Evolutionary conservation across 2,888 invertebrate species (phyloP), one percentile per base, ranked within the genome.

Genomic region (Leptinotarsa juncta): DNA sequence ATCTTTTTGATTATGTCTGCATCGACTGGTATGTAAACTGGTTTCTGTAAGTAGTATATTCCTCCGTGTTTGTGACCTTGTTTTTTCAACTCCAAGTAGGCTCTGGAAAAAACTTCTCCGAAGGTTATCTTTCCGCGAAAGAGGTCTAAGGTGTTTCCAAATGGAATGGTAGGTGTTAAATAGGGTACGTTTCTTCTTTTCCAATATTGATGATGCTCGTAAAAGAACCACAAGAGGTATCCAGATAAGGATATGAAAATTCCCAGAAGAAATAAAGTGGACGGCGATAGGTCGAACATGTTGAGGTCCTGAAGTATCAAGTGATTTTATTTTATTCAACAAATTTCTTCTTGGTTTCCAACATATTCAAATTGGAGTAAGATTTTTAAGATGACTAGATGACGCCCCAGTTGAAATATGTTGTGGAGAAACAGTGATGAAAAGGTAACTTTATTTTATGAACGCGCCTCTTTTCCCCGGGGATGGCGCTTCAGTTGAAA

Each of bases 161-260:
- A 83, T 4, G 83, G 83, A n/a, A 76, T 68, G 7, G 73, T 75
- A 2, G 83, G 83, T 48, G 76, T 74, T 20, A 83, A 26, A n/a
- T 76, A 71, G 4, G 78, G 79, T 3, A 84, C 53, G 1, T 80
- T 81, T 72, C 69, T 75, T 16, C 71, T 77, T 49, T 79, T 78
- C 84, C 83, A 84, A 53, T 82, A 82, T 23, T 72, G 67, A 49
- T 70, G 77, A 14, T 91, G 51, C 83, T 83, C 97, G 97, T 72
- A 70, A 65, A 98, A n/a, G 94, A 89, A 74, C 85, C 77, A 74
- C 42, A 74, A 14, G 20, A 78, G 53, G 48, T 70, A 76, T 3
- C 55, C 23, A 51, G 67, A 50, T 67, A 73, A 16, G 7, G 32
- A 3, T 18, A 70, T 14, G 14, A 68, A 23, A 23, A 72, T 18